These are phyloP conservation scores for Leuctra nigra DNA, from an alignment of 2,888 invertebrate species.

Conservation along the genomic window DNA sequence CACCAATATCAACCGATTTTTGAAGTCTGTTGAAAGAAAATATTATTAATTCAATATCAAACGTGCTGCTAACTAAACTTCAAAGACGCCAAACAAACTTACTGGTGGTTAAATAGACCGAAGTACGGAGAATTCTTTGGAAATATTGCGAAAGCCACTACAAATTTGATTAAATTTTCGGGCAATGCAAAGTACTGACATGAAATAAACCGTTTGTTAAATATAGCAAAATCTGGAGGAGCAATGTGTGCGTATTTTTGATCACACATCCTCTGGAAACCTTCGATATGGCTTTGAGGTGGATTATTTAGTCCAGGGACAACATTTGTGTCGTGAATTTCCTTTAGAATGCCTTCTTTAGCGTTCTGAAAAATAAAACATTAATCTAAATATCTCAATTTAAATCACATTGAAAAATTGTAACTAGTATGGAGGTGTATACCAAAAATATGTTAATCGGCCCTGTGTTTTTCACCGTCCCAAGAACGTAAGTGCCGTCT, in stretches of 20 bases:
- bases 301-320: background rate
- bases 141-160: background rate
- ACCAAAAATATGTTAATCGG: slow-evolving; percentile 3
- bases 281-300: background rate
- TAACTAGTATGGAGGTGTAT: background rate
- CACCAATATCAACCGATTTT: no score
- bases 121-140: background rate
- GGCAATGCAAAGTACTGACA: background rate
- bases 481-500: slow-evolving; percentile 4
- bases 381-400: background rate
- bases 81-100: background rate
- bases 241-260: background rate
- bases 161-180: background rate
- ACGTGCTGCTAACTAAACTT: no score
- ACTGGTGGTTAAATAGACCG: background rate
- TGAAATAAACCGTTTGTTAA: background rate
- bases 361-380: background rate
- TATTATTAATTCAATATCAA: no score
- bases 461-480: background rate
- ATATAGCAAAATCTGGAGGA: background rate
- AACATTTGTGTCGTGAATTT: background rate
- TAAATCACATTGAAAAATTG: background rate
- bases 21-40: no score
- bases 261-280: background rate
- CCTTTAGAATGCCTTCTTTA: background rate